Conservation (phyloP, 1,140 invertebrate genomes). For the Brachionus plicatilis region DNA sequence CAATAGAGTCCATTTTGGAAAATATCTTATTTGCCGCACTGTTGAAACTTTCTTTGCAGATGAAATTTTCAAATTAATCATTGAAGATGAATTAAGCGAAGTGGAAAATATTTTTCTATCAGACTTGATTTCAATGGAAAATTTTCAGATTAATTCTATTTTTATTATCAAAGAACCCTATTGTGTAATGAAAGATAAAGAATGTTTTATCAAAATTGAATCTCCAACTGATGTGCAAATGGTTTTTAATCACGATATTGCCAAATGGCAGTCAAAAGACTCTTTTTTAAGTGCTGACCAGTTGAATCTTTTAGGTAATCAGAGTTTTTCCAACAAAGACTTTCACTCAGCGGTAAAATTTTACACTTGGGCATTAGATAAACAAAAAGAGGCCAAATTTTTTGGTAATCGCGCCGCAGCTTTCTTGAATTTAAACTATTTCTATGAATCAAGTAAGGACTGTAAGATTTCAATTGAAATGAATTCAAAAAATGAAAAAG, state of each 20-base stretch:
- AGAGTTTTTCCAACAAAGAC: conserved; percentile 7
- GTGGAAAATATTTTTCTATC: neutral
- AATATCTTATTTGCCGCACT: neutral
- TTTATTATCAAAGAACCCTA: conserved; percentile 25
- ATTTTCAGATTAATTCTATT: neutral
- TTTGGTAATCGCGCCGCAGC: neutral
- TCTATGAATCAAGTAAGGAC: neutral
- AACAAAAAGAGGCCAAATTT: neutral
- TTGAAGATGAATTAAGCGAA: neutral
- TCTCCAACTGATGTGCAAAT: neutral
- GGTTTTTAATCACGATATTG: neutral
- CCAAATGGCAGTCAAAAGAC: neutral
- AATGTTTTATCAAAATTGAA: neutral
- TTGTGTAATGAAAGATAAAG: neutral
- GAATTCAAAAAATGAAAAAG: neutral
- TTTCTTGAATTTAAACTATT: neutral
- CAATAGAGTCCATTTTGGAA: neutral
- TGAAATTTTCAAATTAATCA: neutral
- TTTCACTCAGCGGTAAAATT: neutral
- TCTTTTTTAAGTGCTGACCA: neutral
- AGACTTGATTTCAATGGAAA: neutral
- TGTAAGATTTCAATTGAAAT: neutral
- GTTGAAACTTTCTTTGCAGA: neutral
- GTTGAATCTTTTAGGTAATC: neutral
- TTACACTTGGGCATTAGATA: neutral